phyloP scores from a whole-genome alignment of 2,888 invertebrate genomes.

The Eudemis profundana region DNA sequence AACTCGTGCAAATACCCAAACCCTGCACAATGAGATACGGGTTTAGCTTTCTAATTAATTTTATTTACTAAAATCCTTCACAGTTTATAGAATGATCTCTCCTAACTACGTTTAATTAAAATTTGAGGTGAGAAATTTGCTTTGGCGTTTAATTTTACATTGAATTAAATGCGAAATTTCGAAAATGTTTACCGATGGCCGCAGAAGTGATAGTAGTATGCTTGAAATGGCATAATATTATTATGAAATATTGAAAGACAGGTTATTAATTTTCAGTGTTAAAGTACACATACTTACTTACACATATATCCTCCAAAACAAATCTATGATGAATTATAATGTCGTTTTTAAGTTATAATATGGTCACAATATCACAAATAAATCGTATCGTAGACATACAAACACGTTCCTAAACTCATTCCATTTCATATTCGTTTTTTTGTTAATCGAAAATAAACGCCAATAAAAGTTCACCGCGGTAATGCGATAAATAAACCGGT shows the following conservation, averaged over 20 bases:
- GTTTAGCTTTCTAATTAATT: constrained; percentile 65
- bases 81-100: constrained; percentile 11
- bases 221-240: background rate
- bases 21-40: constrained; percentile 69
- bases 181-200: background rate
- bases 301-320: no score
- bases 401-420: background rate
- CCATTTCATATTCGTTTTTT: background rate
- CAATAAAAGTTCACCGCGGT: constrained; percentile 52
- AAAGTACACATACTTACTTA: no score
- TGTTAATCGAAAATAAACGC: constrained; percentile 50
- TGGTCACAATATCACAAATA: background rate
- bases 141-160: background rate
- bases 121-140: constrained; percentile 15
- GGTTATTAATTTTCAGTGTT: no score
- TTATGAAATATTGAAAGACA: no score
- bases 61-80: constrained; percentile 47
- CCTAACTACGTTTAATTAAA: constrained; percentile 29
- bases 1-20: constrained; percentile 74
- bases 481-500: constrained; percentile 65
- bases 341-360: no score
- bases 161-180: background rate
- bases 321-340: no score
- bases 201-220: background rate
- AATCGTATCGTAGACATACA: background rate